Conservation (phyloP, 1,140 invertebrate species). For the Caligus rogercresseyi region DNA sequence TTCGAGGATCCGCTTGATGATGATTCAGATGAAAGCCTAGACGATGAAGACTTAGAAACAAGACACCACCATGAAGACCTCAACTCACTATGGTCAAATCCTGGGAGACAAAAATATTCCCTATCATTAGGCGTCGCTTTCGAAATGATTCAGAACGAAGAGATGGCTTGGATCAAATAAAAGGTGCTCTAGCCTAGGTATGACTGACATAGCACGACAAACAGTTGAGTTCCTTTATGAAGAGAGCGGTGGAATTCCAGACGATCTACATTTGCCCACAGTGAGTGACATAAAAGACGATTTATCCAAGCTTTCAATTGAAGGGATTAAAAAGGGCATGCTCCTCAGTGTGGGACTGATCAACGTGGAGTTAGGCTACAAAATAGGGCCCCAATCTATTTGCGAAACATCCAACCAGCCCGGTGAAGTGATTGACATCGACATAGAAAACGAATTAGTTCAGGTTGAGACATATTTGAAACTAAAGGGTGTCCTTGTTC, state of each 20-base stretch:
- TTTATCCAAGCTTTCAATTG: conserved; percentile 30
- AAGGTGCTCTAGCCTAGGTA: conserved; percentile 31
- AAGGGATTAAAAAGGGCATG: conserved; percentile 30
- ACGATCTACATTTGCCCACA: conserved; percentile 32
- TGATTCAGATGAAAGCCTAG: conserved; percentile 29
- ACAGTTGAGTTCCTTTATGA: conserved; percentile 34
- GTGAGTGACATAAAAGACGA: conserved; percentile 33
- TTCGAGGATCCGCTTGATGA: conserved; percentile 23
- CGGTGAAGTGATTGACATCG: conserved; percentile 31
- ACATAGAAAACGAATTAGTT: conserved; percentile 30
- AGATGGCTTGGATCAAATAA: conserved; percentile 33
- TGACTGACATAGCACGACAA: conserved; percentile 33
- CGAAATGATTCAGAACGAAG: conserved; percentile 32
- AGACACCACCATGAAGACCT: not conserved
- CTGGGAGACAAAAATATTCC: conserved; percentile 33
- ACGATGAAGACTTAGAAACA: conserved; percentile 17
- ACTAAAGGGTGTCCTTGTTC: conserved; percentile 31
- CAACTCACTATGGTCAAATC: conserved; percentile 31
- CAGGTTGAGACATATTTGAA: conserved; percentile 32
- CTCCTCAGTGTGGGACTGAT: conserved; percentile 28
- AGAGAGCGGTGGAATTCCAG: conserved; percentile 32
- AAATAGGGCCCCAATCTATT: not conserved
- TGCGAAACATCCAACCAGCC: conserved; percentile 29
- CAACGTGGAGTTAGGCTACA: conserved; percentile 20
- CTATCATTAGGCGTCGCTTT: conserved; percentile 31